Conservation (phyloP, 2,797 vertebrate genomes). For the Falco naumanni region DNA sequence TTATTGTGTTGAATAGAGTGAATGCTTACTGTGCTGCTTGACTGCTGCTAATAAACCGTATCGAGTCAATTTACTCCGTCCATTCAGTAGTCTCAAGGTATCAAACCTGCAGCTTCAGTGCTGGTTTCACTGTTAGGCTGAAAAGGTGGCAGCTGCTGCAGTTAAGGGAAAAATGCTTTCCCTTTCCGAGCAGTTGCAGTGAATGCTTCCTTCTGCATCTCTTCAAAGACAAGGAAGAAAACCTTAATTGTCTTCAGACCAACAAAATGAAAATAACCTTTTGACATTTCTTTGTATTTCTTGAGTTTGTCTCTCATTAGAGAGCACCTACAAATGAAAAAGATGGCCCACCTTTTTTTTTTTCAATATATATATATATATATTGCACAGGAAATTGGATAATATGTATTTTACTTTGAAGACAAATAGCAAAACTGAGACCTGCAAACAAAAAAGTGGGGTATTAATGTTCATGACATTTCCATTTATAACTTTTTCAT, state of each 20-base stretch:
- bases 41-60: constrained; percentile 31
- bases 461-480: background rate
- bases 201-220: background rate
- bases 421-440: background rate
- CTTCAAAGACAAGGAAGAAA: background rate
- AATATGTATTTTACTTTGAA: background rate
- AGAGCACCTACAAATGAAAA: background rate
- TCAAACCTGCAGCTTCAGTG: background rate
- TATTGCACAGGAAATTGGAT: background rate
- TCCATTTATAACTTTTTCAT: background rate
- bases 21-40: background rate
- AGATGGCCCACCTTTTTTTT: background rate
- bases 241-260: background rate
- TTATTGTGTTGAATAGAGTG: constrained; percentile 1
- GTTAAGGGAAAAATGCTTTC: background rate
- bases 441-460: background rate
- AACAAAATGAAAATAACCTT: background rate
- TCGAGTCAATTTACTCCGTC: background rate
- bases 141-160: background rate
- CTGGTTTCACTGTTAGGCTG: background rate
- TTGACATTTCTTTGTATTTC: background rate
- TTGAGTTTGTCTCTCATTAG: background rate
- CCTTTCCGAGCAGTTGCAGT: background rate
- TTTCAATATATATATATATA: too few species aligned
- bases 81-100: background rate